phyloP scores from a whole-genome alignment of 2,797 vertebrate species.

The Fistularia tabacaria region DNA sequence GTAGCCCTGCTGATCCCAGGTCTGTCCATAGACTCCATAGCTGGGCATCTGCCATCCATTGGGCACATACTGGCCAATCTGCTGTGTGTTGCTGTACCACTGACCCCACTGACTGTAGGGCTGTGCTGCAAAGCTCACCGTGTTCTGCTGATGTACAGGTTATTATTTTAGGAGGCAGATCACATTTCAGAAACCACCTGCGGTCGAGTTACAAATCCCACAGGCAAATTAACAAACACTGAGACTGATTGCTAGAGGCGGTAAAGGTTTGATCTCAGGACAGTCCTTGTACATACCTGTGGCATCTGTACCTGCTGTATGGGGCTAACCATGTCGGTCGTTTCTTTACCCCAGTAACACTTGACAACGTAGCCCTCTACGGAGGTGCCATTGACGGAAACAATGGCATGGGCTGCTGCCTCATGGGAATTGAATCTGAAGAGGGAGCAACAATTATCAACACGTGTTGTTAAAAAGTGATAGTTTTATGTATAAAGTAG shows the following conservation, averaged over 20 bases:
- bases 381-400: conserved; percentile 93
- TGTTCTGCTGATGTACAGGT: conserved; percentile 77
- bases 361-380: conserved; percentile 94
- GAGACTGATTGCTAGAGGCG: not conserved
- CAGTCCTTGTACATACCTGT: conserved; percentile 59
- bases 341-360: conserved; percentile 98
- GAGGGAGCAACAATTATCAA: not conserved
- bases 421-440: conserved; percentile 89
- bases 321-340: conserved; percentile 85
- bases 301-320: conserved; percentile 86
- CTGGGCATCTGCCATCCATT: conserved; percentile 94
- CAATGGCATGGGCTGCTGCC: conserved; percentile 93
- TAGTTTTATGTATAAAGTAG: too few species aligned
- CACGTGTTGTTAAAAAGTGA: too few species aligned
- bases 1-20: conserved; percentile 95
- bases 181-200: conserved; percentile 2
- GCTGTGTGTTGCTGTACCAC: conserved; percentile 92
- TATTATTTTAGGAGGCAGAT: conserved; percentile 27
- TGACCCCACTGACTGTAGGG: conserved; percentile 94
- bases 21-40: conserved; percentile 90
- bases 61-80: conserved; percentile 93
- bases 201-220: not conserved
- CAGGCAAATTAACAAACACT: too few species aligned
- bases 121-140: conserved; percentile 87
- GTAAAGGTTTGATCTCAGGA: not conserved